Percentiles rank a stretch among this genome's conserved stretches.
phyloP scores from a whole-genome alignment of 2,888 invertebrate genomes.

The Autographa gamma region DNA sequence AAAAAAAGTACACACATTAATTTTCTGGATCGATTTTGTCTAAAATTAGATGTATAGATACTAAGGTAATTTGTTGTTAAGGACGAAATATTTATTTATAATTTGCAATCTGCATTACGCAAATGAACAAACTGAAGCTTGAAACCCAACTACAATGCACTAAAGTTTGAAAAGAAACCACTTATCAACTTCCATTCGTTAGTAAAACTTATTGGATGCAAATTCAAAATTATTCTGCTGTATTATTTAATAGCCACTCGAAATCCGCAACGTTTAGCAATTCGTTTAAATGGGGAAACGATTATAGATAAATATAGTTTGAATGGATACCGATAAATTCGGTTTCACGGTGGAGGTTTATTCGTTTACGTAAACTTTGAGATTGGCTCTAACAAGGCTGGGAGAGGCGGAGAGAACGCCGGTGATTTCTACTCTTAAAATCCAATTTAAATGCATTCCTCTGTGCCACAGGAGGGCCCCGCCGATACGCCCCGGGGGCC shows the following conservation, averaged over 20 bases:
- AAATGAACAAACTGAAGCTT: no score
- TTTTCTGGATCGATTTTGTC: no score
- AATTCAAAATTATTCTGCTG: constrained; percentile 22
- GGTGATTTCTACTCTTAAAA: constrained; percentile 89
- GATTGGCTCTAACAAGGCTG: constrained; percentile 88
- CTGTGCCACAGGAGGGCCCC: constrained; percentile 86
- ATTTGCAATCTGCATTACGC: not conserved
- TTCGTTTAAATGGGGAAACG: constrained; percentile 48
- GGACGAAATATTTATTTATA: not conserved
- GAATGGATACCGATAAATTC: constrained; percentile 83
- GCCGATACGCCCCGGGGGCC: constrained; percentile 87
- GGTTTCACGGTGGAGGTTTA: constrained; percentile 82
- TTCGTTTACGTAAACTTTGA: constrained; percentile 89
- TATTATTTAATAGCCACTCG: constrained; percentile 32
- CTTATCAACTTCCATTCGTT: not conserved
- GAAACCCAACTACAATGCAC: not conserved
- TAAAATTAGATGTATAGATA: no score
- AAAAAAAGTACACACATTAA: no score
- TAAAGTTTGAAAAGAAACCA: not conserved
- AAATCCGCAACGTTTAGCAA: constrained; percentile 42
- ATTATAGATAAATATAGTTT: constrained; percentile 63
- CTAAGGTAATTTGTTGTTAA: not conserved
- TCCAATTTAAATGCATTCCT: constrained; percentile 90
- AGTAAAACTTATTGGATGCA: constrained; percentile 8
- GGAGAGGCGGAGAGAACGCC: constrained; percentile 80